A percentile compares a stretch with the other conserved stretches of the same genome.
Evolutionary conservation across 2,113 vertebrate genomes (phyloP).

Genomic region (Grantiella picta): DNA sequence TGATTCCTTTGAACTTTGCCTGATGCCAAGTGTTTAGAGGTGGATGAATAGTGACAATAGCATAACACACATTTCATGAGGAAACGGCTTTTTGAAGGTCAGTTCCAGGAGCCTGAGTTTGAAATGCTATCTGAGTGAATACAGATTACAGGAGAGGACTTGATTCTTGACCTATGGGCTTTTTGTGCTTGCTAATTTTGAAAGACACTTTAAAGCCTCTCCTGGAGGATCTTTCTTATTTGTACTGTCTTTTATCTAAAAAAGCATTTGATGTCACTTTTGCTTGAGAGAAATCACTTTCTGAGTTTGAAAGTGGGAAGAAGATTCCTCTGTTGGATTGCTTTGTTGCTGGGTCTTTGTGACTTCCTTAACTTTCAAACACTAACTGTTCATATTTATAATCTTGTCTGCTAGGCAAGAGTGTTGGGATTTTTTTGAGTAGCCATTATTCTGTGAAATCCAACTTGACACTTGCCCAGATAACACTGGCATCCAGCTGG

Average conservation of each 20-base stretch:
- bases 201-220: slow-evolving; percentile 24
- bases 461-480: not conserved
- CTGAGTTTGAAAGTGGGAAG: slow-evolving; percentile 15
- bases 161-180: slow-evolving; percentile 19
- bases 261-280: slow-evolving; percentile 40
- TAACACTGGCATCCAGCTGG: not conserved
- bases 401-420: not conserved
- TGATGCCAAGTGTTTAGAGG: slow-evolving; percentile 3
- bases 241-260: slow-evolving; percentile 36
- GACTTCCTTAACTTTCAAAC: slow-evolving; percentile 36
- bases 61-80: not conserved
- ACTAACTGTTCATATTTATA: slow-evolving; percentile 33
- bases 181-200: slow-evolving; percentile 34
- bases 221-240: slow-evolving; percentile 15
- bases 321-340: slow-evolving; percentile 34
- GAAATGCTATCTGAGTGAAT: slow-evolving; percentile 12
- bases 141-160: not conserved
- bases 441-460: not conserved
- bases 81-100: slow-evolving; percentile 31
- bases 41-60: not conserved
- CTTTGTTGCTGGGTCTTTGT: slow-evolving; percentile 43
- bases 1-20: slow-evolving; percentile 21
- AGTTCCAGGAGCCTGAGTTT: not conserved
- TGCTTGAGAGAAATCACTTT: slow-evolving; percentile 36
- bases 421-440: not conserved